These are phyloP conservation scores for Megaleporinus macrocephalus DNA, from an alignment of 2,113 vertebrate genomes.

Conservation along the genomic window DNA sequence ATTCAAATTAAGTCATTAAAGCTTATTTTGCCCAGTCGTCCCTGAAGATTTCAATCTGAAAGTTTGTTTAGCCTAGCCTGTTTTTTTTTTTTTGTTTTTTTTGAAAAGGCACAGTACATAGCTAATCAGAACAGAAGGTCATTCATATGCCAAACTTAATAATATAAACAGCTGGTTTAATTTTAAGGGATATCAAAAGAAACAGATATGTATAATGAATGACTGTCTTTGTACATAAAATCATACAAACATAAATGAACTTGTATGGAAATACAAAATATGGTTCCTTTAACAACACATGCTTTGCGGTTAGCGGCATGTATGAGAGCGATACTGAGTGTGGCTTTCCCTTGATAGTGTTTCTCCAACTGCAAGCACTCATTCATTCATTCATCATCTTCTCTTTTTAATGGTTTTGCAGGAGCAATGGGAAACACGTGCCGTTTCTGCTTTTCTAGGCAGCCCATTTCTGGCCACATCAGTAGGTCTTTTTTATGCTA, in stretches of 20 bases:
- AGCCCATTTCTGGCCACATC: constrained; percentile 22
- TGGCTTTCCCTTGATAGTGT: constrained; percentile 7
- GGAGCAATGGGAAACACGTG: constrained; percentile 29
- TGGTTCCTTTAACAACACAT: background rate
- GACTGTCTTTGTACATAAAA: too few relatives aligned
- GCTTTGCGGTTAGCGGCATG: background rate
- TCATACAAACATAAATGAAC: too few relatives aligned
- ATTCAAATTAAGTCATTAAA: too few relatives aligned
- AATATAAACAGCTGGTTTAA: too few relatives aligned
- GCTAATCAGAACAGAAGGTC: background rate
- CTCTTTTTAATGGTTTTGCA: background rate
- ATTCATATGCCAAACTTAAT: too few relatives aligned
- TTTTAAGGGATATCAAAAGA: too few relatives aligned
- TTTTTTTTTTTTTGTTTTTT: too few relatives aligned
- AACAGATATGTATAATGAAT: too few relatives aligned
- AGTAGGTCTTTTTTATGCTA: background rate
- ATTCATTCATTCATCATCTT: background rate
- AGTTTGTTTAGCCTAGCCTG: too few relatives aligned
- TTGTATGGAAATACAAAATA: background rate
- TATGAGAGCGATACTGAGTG: background rate
- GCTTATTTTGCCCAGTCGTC: too few relatives aligned
- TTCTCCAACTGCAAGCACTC: background rate
- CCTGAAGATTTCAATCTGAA: too few relatives aligned
- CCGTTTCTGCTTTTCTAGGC: constrained; percentile 17
- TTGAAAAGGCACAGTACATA: too few relatives aligned